Base-by-base conservation (phyloP, 2,888 invertebrate species). In the Aporophyla lueneburgensis region DNA sequence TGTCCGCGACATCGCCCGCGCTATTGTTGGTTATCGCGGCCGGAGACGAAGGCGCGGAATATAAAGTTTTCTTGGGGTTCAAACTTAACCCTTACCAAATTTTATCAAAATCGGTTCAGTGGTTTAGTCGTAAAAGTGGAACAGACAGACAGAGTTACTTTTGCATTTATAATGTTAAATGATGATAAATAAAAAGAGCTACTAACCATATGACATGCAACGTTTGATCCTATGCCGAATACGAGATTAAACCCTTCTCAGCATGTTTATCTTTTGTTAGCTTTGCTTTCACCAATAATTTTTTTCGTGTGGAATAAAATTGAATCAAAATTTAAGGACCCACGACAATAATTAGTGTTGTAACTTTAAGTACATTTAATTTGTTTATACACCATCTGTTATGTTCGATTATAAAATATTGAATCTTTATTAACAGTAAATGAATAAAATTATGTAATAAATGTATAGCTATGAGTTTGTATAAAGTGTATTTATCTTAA, bases 261-360 rank as follows among this genome's bases (percentile, higher is more conserved):
- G 67, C 54, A 63, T 62, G 12, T 78, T 63, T 72, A 16, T 61
- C 14, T 82, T 87, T 65, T 70, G 62, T 81, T 76, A 76, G 80
- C 65, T 74, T 84, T 83, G 72, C 65, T 80, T 80, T 76, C 27
- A 56, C 66, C 67, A 43, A 71, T 70, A 67, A 63, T 43, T 54
- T 78, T 80, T 84, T 83, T 87, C 81, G 86, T 79, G 86, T 81
- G 84, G 85, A 85, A 81, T 85, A 74, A 81, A 83, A 83, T 81
- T 72, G 71, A 88, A 87, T 86, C 88, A 88, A 92, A 93, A 91
- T 89, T 79, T 87, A 89, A 90, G 89, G 85, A 91, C 90, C 91
- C 93, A 92, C 93, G 96, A 96, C 96, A 96, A 96, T 96, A 96
- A 96, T 94, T 95, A 95, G 95, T 92, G 76, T 91, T 91, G 86